These are phyloP conservation scores for Platorchestia sp. DNA, from an alignment of 1,140 invertebrate genomes.

Conservation along the genomic window DNA sequence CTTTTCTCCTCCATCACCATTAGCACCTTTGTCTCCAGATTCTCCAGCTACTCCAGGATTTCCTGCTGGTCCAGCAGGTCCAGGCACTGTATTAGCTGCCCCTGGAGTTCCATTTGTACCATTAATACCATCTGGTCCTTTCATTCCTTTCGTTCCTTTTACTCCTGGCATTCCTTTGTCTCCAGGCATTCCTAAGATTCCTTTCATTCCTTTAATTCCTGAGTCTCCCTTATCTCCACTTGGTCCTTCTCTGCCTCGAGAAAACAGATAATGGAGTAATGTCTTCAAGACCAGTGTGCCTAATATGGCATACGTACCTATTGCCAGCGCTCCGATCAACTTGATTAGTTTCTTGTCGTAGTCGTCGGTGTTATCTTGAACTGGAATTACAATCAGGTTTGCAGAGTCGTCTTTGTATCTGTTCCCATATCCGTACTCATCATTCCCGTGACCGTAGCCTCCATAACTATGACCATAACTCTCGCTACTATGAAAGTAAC, in stretches of 20 bases:
- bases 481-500: not conserved
- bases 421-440: not conserved
- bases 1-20: not conserved
- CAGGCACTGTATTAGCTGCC: too few species aligned
- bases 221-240: not conserved
- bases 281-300: not conserved
- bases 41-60: not conserved
- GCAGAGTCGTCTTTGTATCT: not conserved
- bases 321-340: not conserved
- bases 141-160: not conserved
- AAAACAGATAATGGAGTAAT: not conserved
- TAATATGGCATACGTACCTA: not conserved
- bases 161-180: not conserved
- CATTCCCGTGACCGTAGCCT: not conserved
- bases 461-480: not conserved
- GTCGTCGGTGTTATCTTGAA: not conserved
- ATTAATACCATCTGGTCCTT: not conserved
- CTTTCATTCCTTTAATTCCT: slow-evolving; percentile 6
- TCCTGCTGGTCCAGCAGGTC: not conserved
- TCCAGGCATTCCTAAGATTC: not conserved
- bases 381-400: not conserved
- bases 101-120: not conserved
- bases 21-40: not conserved
- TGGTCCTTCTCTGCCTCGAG: not conserved
- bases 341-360: slow-evolving; percentile 20